Percentiles rank a stretch among this genome's conserved stretches.
Evolutionary conservation across 1,140 invertebrate genomes (phyloP).

Genomic region (Leptonema lineaticorne): DNA sequence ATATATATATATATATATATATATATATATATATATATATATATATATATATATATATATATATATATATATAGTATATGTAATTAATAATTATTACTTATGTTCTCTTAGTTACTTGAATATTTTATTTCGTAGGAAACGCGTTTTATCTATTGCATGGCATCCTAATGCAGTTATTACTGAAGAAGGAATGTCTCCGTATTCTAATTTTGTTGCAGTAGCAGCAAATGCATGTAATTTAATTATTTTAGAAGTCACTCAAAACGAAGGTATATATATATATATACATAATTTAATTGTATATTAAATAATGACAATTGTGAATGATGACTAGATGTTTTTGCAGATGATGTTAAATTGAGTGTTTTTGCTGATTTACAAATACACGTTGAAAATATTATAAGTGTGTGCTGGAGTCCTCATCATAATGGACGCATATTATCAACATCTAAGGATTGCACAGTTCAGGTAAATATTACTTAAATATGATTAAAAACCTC

Average conservation of each 20-base stretch:
- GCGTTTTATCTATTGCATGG: constrained; percentile 66
- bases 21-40: no score
- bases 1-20: no score
- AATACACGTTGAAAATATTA: constrained; percentile 62
- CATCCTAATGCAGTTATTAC: constrained; percentile 67
- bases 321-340: background rate
- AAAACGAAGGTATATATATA: constrained; percentile 44
- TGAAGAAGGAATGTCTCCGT: constrained; percentile 57
- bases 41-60: no score
- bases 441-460: constrained; percentile 68
- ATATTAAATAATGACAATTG: background rate
- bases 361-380: constrained; percentile 56
- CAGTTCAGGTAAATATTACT: constrained; percentile 59
- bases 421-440: constrained; percentile 66
- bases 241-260: constrained; percentile 57
- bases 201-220: constrained; percentile 65
- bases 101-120: constrained; percentile 9
- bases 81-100: constrained; percentile 7
- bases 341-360: constrained; percentile 45
- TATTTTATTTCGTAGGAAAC: constrained; percentile 55
- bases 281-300: constrained; percentile 10
- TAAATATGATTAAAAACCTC: background rate
- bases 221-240: constrained; percentile 58
- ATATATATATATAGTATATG: background rate
- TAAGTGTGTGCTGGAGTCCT: constrained; percentile 71